phyloP scores from a whole-genome alignment of 2,797 vertebrate species.

The Australoheros facetus region DNA sequence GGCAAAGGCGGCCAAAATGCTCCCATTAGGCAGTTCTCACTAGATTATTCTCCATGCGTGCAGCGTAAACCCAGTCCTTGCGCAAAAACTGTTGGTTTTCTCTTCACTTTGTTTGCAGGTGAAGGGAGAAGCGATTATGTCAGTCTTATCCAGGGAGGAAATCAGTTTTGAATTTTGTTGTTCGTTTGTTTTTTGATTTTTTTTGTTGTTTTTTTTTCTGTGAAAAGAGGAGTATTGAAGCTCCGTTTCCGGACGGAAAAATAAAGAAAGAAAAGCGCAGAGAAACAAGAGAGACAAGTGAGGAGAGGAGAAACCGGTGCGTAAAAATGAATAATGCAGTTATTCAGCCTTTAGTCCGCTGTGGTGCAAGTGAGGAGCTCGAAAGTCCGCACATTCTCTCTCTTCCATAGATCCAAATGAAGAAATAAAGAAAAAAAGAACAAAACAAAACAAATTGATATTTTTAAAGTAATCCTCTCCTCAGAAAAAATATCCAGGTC shows the following conservation, averaged over 20 bases:
- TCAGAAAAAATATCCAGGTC: constrained; percentile 15
- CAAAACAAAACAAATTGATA: background rate
- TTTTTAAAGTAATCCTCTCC: background rate
- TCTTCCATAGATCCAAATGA: constrained; percentile 25
- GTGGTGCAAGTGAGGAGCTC: constrained; percentile 47
- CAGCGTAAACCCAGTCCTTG: constrained; percentile 25
- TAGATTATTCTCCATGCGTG: constrained; percentile 13
- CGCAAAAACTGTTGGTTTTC: background rate
- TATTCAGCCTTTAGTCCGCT: constrained; percentile 60
- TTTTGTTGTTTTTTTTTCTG: background rate
- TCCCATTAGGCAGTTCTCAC: constrained; percentile 34
- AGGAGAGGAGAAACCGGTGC: constrained; percentile 45
- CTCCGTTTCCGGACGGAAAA: background rate
- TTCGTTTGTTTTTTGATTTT: background rate
- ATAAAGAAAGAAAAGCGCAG: background rate
- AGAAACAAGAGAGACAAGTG: constrained; percentile 27
- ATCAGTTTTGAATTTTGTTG: background rate
- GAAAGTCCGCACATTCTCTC: constrained; percentile 45
- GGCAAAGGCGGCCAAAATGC: constrained; percentile 19
- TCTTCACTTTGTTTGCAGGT: constrained; percentile 4
- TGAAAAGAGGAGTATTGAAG: background rate
- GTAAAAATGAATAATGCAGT: constrained; percentile 73
- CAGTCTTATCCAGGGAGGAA: constrained; percentile 19
- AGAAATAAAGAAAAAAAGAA: background rate
- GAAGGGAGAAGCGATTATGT: background rate